Percentiles rank a stretch among this genome's conserved stretches.
Conservation (phyloP, 2,888 invertebrate genomes). For the Ferrisia virgata region DNA sequence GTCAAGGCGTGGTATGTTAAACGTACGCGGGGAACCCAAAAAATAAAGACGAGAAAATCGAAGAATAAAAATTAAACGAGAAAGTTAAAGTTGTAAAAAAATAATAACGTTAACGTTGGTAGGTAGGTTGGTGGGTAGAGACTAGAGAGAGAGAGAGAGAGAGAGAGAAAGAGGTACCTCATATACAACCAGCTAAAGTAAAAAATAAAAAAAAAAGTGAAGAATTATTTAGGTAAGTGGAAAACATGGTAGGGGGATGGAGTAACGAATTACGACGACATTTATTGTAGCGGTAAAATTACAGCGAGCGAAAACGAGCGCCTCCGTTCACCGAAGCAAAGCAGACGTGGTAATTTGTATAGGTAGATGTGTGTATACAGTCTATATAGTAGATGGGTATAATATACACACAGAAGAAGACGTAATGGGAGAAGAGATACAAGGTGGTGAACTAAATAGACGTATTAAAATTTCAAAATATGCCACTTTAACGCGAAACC, state of each 20-base stretch:
- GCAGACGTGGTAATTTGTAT: not conserved
- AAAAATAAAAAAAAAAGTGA: not conserved
- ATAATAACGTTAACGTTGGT: not conserved
- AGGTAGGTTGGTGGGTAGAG: too few species aligned
- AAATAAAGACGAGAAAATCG: not conserved
- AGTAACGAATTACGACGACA: not conserved
- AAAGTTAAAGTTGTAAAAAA: conserved; percentile 7
- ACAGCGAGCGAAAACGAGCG: not conserved
- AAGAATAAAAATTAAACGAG: not conserved
- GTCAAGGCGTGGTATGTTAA: conserved; percentile 7
- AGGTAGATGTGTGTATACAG: not conserved
- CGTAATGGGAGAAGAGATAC: not conserved
- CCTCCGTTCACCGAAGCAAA: not conserved
- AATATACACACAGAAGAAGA: too few species aligned
- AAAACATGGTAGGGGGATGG: not conserved
- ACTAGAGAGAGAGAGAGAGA: too few species aligned
- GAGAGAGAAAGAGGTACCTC: too few species aligned
- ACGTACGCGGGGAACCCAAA: not conserved
- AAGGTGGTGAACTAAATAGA: not conserved
- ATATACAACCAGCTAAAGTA: too few species aligned
- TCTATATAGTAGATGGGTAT: too few species aligned
- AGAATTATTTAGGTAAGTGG: not conserved
- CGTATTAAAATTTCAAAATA: conserved; percentile 2
- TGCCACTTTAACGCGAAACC: not conserved
- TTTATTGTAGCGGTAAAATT: not conserved